phyloP scores from a whole-genome alignment of 2,113 vertebrate species.

The Leiothrix lutea region DNA sequence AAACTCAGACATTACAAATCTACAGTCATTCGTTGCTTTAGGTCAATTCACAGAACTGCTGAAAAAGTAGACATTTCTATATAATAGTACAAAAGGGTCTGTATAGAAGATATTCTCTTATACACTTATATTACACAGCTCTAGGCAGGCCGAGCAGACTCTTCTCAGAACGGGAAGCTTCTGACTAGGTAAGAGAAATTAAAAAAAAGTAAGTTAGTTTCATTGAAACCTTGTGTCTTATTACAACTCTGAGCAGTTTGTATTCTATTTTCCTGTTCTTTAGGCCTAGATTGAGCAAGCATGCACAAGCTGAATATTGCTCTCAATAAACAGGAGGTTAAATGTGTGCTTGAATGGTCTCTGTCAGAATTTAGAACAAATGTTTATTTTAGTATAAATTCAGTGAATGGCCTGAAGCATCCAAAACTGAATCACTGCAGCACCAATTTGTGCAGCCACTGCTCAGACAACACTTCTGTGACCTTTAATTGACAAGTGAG shows the following conservation, averaged over 20 bases:
- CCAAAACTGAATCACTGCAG: background rate
- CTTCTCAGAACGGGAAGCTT: slow-evolving; percentile 57
- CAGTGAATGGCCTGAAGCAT: background rate
- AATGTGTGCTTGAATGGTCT: background rate
- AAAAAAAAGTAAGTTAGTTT: slow-evolving; percentile 11
- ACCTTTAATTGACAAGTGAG: background rate
- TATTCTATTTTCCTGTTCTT: background rate
- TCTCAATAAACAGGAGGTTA: background rate
- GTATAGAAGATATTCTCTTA: slow-evolving; percentile 79
- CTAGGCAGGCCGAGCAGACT: slow-evolving; percentile 44
- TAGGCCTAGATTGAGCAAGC: background rate
- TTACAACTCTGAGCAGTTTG: background rate
- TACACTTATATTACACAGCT: slow-evolving; percentile 78
- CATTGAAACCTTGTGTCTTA: background rate
- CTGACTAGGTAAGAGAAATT: slow-evolving; percentile 20
- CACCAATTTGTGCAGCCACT: background rate
- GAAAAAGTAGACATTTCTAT: slow-evolving; percentile 81
- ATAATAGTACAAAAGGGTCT: slow-evolving; percentile 75
- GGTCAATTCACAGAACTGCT: slow-evolving; percentile 77
- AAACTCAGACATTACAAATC: slow-evolving; percentile 53
- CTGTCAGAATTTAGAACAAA: background rate
- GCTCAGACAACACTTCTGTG: background rate
- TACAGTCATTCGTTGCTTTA: slow-evolving; percentile 55
- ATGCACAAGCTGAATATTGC: background rate
- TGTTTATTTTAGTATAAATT: background rate